phyloP scores from a whole-genome alignment of 2,113 vertebrate species.

The Physeter macrocephalus region DNA sequence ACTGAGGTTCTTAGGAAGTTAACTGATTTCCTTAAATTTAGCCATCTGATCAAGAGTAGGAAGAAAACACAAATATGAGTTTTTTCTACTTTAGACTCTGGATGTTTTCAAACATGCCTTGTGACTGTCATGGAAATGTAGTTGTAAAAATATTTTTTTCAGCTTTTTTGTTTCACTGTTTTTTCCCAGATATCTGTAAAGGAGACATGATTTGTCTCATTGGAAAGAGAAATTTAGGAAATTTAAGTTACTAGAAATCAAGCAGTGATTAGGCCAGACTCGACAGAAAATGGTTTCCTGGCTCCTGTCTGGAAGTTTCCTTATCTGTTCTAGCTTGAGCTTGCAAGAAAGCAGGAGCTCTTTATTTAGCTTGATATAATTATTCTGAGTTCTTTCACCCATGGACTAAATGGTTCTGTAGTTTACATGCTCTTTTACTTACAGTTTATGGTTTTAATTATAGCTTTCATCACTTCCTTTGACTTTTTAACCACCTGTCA shows the following conservation, averaged over 20 bases:
- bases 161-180: background rate
- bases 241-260: background rate
- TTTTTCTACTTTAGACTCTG: background rate
- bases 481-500: constrained; percentile 28
- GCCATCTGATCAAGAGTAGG: background rate
- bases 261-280: background rate
- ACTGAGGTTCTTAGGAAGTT: background rate
- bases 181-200: background rate
- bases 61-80: background rate
- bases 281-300: background rate
- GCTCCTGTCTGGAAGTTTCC: background rate
- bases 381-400: constrained; percentile 35
- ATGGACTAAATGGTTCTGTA: constrained; percentile 45
- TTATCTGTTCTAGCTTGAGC: background rate
- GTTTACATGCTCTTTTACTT: constrained; percentile 63
- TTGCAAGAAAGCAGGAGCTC: background rate
- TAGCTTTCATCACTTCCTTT: constrained; percentile 51
- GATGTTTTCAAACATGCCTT: background rate
- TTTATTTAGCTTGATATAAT: constrained; percentile 43
- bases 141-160: background rate
- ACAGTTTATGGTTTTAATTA: constrained; percentile 71
- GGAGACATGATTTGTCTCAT: background rate
- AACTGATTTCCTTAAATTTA: background rate
- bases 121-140: background rate
- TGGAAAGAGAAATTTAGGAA: background rate